phyloP scores from a whole-genome alignment of 1,140 invertebrate genomes.

The Whitmania pigra region DNA sequence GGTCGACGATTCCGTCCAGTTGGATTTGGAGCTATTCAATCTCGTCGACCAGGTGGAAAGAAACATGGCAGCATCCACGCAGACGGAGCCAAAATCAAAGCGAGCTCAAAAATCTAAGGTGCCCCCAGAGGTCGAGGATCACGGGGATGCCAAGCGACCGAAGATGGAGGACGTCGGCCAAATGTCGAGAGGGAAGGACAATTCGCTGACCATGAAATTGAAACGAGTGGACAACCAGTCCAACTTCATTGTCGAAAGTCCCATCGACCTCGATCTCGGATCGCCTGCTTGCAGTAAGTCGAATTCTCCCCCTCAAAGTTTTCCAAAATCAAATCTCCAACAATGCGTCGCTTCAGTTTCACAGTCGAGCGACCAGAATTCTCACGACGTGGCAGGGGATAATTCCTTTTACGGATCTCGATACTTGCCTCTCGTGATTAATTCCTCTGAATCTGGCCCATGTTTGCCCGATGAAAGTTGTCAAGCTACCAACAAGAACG shows the following conservation, averaged over 20 bases:
- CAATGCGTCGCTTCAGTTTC: not conserved
- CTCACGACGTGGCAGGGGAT: not conserved
- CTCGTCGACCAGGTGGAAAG: not conserved
- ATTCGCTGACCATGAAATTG: not conserved
- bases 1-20: too few relatives aligned
- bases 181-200: not conserved
- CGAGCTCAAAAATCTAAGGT: not conserved
- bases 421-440: not conserved
- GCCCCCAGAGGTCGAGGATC: not conserved
- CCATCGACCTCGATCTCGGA: not conserved
- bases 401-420: not conserved
- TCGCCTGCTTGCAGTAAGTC: not conserved
- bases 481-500: not conserved
- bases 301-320: not conserved
- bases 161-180: not conserved
- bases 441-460: not conserved
- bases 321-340: not conserved
- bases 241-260: conserved; percentile 1
- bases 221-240: conserved; percentile 5
- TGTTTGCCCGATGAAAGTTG: not conserved
- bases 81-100: not conserved
- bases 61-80: not conserved
- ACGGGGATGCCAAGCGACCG: not conserved
- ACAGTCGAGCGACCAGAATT: not conserved
- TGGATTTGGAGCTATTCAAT: not conserved